Evolutionary conservation across 2,888 invertebrate species (phyloP), one percentile per base, ranked within the genome.

Genomic region (Stenodera caucasica): DNA sequence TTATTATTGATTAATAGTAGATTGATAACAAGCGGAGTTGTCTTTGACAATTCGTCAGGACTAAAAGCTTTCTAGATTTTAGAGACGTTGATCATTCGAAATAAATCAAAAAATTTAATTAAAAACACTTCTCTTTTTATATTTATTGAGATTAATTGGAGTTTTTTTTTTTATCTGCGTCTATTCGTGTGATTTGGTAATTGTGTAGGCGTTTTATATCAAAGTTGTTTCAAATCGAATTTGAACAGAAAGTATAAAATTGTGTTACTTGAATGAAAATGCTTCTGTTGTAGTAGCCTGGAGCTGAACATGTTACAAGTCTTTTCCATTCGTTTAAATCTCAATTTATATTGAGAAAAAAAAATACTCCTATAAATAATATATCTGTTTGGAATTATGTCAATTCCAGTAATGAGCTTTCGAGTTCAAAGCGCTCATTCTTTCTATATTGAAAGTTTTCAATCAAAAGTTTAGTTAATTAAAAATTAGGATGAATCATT

Each of bases 31-130:
- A 49, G 7, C 12, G 9, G 4, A 18, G 15, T 21, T 12, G 9
- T 15, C 9, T 2, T 21, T n/a, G n/a, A n/a, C n/a, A n/a, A 5
- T 40, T 40, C 23, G n/a, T 18, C 18, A 2, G 50, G 11, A 14
- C 26, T 63, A 57, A 57, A 63, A 45, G 55, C 56, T 57, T 57
- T 57, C 40, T 33, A 55, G 26, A 26, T n/a, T n/a, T n/a, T n/a
- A n/a, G n/a, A n/a, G 26, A 23, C 6, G 30, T 12, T 55, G 45
- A 40, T 45, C 45, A 9, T 45, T 23, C 26, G 14, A 60, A 57
- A 37, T 40, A 18, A 18, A 35, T 29, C 14, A 32, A 35, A 53
- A 52, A 54, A 29, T 53, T 53, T 40, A 40, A 40, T 40, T 40
- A n/a, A 40, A 40, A 40, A 40, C 37, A 40, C 18, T 40, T 40